A percentile compares a stretch with the other conserved stretches of the same genome.
Conservation (phyloP, 2,888 invertebrate species). For the Machimus rusticus region DNA sequence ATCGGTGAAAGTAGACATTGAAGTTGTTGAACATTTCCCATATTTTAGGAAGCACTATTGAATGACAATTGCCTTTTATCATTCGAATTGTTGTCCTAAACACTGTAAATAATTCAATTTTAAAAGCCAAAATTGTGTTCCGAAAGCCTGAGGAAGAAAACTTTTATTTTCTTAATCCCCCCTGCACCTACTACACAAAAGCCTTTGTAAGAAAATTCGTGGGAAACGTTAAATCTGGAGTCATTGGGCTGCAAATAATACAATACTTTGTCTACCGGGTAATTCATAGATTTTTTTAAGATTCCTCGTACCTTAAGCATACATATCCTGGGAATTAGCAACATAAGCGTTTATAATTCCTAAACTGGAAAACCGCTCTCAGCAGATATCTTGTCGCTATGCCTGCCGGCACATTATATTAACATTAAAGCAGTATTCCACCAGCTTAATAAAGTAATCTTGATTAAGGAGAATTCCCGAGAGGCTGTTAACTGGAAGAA, state of each 20-base stretch:
- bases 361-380: not conserved
- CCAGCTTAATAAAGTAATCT: not conserved
- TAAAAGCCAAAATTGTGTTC: not conserved
- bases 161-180: not conserved
- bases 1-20: too few relatives aligned
- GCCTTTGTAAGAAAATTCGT: not conserved
- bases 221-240: not conserved
- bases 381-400: not conserved
- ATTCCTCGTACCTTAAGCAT: not conserved
- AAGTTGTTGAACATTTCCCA: too few relatives aligned
- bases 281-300: not conserved
- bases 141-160: not conserved
- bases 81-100: not conserved
- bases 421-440: not conserved
- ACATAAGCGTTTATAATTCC: not conserved
- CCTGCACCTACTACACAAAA: not conserved
- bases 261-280: not conserved
- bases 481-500: not conserved
- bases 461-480: not conserved
- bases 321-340: not conserved
- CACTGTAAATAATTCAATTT: not conserved
- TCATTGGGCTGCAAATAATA: not conserved
- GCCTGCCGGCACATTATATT: not conserved
- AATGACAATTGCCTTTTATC: too few relatives aligned
- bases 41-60: not conserved